Percentiles rank a stretch among this genome's conserved stretches.
Evolutionary conservation across 2,113 vertebrate species (phyloP).

Genomic region (Sceloporus undulatus): DNA sequence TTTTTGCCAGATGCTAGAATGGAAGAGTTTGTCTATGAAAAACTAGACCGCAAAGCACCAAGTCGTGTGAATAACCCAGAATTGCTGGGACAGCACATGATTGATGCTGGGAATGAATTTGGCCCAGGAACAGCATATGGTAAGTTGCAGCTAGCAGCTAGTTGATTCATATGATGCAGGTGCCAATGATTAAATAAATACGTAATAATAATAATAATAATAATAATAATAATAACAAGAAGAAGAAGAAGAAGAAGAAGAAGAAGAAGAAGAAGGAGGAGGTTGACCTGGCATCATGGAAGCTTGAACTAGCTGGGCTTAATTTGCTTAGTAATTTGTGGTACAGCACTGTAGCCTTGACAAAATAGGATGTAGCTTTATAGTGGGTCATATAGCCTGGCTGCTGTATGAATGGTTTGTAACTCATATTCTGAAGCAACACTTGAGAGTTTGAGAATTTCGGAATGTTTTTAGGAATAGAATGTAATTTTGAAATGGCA

Average conservation of each 20-base stretch:
- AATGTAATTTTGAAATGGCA: background rate
- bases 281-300: background rate
- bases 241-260: too few species aligned
- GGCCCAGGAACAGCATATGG: conserved; percentile 96
- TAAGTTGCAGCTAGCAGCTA: conserved; percentile 78
- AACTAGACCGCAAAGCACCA: conserved; percentile 96
- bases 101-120: conserved; percentile 94
- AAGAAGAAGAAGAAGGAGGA: too few species aligned
- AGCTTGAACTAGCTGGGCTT: background rate
- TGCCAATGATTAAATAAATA: background rate
- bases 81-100: conserved; percentile 93
- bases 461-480: background rate
- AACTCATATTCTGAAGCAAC: background rate
- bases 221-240: background rate
- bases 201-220: background rate
- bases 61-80: conserved; percentile 95
- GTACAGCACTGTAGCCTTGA: background rate
- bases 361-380: background rate
- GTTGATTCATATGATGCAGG: background rate
- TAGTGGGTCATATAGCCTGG: background rate
- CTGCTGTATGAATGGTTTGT: background rate
- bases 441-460: background rate
- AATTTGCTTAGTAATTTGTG: background rate
- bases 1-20: conserved; percentile 90
- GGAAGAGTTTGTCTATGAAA: conserved; percentile 98